phyloP scores from a whole-genome alignment of 2,797 vertebrate species.

The Mionectes olivaceus region DNA sequence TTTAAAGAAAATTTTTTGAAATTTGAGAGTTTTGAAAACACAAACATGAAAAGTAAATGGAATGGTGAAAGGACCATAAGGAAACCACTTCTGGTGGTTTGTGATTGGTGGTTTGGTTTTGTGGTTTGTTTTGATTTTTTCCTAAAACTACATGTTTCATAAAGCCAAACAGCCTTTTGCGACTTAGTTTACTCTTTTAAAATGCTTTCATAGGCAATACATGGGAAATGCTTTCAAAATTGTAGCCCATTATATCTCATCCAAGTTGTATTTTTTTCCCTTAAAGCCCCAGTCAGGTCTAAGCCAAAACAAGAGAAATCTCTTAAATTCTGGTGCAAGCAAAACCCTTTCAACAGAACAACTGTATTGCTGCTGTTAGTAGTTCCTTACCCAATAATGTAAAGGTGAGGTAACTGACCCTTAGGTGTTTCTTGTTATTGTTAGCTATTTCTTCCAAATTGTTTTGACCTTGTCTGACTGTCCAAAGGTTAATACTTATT shows the following conservation, averaged over 20 bases:
- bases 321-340: neutral
- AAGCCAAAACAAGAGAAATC: neutral
- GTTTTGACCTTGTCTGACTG: conserved; percentile 21
- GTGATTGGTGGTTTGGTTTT: neutral
- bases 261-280: neutral
- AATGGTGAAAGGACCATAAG: neutral
- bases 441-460: conserved; percentile 29
- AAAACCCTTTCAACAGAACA: neutral
- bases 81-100: rapidly evolving
- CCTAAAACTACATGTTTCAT: neutral
- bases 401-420: conserved; percentile 9
- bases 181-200: neutral
- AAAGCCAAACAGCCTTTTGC: neutral
- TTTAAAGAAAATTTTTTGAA: neutral
- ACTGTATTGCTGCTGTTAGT: neutral
- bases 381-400: neutral
- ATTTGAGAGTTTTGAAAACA: neutral
- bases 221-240: neutral
- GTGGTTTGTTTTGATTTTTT: rapidly evolving
- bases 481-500: conserved; percentile 32
- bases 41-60: neutral
- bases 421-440: conserved; percentile 26
- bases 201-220: neutral
- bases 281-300: neutral
- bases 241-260: neutral